Conservation (phyloP, 2,888 invertebrate genomes). For the Teinopalpus imperialis region DNA sequence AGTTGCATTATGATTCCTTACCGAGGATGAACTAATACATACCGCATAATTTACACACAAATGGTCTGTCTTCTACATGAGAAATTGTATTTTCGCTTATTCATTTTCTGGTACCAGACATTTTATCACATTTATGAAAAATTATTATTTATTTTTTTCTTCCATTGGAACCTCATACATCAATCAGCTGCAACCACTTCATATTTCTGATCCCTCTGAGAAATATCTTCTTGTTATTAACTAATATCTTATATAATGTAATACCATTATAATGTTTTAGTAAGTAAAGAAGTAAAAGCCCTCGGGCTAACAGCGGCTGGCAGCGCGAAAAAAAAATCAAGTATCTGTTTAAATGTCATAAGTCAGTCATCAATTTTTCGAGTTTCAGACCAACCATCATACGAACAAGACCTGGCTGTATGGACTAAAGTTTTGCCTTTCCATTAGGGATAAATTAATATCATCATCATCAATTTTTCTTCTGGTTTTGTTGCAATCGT, state of each 20-base stretch:
- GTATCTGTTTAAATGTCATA: constrained; percentile 41
- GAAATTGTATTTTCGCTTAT: constrained; percentile 45
- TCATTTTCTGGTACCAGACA: constrained; percentile 40
- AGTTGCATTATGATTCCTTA: too few species aligned
- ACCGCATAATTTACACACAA: constrained; percentile 69
- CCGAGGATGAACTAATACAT: too few species aligned
- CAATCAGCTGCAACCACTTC: constrained; percentile 27
- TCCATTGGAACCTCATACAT: constrained; percentile 46
- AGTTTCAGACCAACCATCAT: too few species aligned
- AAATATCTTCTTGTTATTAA: constrained; percentile 14
- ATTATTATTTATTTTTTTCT: too few species aligned
- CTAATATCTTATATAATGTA: constrained; percentile 35
- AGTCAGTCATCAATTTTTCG: too few species aligned
- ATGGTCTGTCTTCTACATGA: constrained; percentile 52
- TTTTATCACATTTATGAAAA: constrained; percentile 49
- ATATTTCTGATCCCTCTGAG: constrained; percentile 28
- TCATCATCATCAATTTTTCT: too few species aligned
- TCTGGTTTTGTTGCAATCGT: constrained; percentile 21
- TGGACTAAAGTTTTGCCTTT: too few species aligned
- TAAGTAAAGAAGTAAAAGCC: constrained; percentile 37
- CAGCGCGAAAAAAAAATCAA: constrained; percentile 51
- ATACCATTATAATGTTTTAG: constrained; percentile 49
- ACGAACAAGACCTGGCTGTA: too few species aligned
- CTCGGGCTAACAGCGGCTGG: too few species aligned
- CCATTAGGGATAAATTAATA: too few species aligned